These are phyloP conservation scores for Hippoglossus hippoglossus DNA, from an alignment of 2,797 vertebrate species.

Conservation along the genomic window DNA sequence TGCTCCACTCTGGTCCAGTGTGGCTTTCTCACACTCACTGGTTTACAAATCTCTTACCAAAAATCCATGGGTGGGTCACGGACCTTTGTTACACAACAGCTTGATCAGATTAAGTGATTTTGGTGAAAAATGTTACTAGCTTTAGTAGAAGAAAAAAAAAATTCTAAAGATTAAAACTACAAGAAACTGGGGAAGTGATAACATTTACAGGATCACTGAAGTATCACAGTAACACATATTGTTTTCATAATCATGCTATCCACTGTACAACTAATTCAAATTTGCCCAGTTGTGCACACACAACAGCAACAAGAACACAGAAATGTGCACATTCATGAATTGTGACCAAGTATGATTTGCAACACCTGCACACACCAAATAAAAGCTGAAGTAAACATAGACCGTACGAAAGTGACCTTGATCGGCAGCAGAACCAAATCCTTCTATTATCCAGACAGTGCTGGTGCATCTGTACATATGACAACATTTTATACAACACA, in stretches of 20 bases:
- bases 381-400: constrained; percentile 1
- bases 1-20: constrained; percentile 15
- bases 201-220: background rate
- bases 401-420: background rate
- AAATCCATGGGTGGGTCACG: constrained; percentile 10
- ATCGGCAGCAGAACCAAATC: background rate
- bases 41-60: constrained; percentile 5
- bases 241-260: background rate
- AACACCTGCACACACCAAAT: too few species aligned
- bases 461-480: too few species aligned
- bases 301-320: background rate
- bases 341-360: too few species aligned
- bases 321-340: too few species aligned
- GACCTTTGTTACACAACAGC: constrained; percentile 12
- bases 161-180: background rate
- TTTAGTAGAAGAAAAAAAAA: background rate
- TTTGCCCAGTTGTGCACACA: background rate
- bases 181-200: background rate
- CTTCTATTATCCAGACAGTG: too few species aligned
- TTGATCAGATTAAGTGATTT: background rate
- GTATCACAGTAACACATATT: background rate
- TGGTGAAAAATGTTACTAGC: background rate
- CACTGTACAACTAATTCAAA: background rate
- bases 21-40: constrained; percentile 14
- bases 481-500: background rate